Evolutionary conservation across 1,140 invertebrate genomes (phyloP).

Genomic region (Pseudobourletiella spinata): DNA sequence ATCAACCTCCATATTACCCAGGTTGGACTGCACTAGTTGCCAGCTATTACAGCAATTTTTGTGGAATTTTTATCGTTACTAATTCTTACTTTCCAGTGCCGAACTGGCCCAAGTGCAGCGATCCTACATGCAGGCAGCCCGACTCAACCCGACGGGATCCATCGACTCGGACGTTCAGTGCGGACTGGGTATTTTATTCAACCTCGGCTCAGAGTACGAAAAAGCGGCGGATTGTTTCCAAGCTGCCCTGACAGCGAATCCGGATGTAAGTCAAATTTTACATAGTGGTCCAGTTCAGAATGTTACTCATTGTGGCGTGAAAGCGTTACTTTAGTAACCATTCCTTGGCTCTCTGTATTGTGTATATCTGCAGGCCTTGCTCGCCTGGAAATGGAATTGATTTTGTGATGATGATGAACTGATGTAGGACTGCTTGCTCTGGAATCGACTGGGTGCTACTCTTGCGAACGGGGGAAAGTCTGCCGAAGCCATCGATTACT

Average conservation of each 20-base stretch:
- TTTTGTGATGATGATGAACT: too few species aligned
- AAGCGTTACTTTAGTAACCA: neutral
- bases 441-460: conserved; percentile 96
- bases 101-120: conserved; percentile 62
- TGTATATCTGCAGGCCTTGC: neutral
- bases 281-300: too few species aligned
- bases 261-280: conserved; percentile 59
- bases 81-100: conserved; percentile 43
- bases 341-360: neutral
- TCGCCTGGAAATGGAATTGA: too few species aligned
- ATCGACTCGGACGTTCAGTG: conserved; percentile 93
- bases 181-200: conserved; percentile 90
- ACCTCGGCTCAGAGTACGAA: conserved; percentile 85
- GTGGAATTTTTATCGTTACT: conserved; percentile 5
- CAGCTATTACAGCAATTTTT: too few species aligned
- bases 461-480: conserved; percentile 89
- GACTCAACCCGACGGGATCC: conserved; percentile 56
- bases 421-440: conserved; percentile 89
- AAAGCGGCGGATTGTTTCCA: conserved; percentile 94
- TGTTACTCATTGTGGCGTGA: too few species aligned
- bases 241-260: conserved; percentile 71
- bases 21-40: too few species aligned
- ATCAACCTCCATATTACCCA: conserved; percentile 24
- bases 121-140: conserved; percentile 75
- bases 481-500: conserved; percentile 89